Evolutionary conservation across 2,797 vertebrate genomes (phyloP).

Genomic region (Heteromormyrus szaboi): DNA sequence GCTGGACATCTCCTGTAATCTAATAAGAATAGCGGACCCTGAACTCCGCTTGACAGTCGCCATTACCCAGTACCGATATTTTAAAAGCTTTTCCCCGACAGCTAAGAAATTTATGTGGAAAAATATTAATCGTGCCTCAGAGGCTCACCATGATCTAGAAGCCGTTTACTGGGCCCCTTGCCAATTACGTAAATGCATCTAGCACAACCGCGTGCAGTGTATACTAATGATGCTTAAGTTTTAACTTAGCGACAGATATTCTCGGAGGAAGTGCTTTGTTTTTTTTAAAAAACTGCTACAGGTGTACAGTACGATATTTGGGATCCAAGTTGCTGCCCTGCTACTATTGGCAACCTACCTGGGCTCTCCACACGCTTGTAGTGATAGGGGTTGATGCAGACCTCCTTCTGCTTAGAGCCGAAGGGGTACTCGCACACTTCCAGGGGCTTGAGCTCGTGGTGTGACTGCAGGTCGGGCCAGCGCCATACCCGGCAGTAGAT

Average conservation of each 20-base stretch:
- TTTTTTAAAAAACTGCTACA: not conserved
- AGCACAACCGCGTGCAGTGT: not conserved
- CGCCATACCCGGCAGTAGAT: constrained; percentile 98
- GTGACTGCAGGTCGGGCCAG: constrained; percentile 95
- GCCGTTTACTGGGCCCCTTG: not conserved
- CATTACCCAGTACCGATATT: not conserved
- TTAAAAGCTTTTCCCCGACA: constrained; percentile 12
- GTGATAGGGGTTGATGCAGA: constrained; percentile 99
- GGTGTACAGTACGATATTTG: not conserved
- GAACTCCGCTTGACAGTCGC: not conserved
- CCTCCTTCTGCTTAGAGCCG: constrained; percentile 97
- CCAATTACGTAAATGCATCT: not conserved
- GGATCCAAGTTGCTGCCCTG: not conserved
- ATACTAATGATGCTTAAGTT: not conserved
- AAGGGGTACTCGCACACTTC: constrained; percentile 97
- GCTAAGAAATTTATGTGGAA: not conserved
- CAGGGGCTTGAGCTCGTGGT: constrained; percentile 93
- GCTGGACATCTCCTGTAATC: constrained; percentile 12
- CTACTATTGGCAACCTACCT: constrained; percentile 55
- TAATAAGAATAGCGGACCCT: not conserved
- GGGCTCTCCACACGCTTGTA: constrained; percentile 97
- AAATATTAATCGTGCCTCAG: not conserved
- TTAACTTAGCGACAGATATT: not conserved
- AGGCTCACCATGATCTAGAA: not conserved
- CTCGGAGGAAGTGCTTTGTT: not conserved